Conservation (phyloP, 2,888 invertebrate genomes). For the Scrobipalpa atriplicella region DNA sequence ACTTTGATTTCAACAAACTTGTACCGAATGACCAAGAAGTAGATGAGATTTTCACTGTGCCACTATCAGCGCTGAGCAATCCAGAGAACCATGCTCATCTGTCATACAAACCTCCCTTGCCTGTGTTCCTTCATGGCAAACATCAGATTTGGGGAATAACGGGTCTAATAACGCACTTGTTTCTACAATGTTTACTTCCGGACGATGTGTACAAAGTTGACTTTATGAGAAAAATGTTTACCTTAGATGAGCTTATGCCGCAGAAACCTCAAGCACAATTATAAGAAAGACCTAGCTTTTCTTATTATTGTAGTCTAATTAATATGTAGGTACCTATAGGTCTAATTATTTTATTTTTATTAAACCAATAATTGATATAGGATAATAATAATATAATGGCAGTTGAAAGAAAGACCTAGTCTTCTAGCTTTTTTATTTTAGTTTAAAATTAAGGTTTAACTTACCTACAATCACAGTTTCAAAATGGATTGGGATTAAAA, state of each 20-base stretch:
- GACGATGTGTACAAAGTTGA: conserved; percentile 54
- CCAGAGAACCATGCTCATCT: conserved; percentile 83
- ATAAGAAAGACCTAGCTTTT: neutral
- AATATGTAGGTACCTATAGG: neutral
- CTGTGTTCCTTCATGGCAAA: conserved; percentile 80
- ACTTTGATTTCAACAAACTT: conserved; percentile 79
- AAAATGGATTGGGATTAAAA: conserved; percentile 3
- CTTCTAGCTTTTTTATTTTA: no score
- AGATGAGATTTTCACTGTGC: conserved; percentile 88
- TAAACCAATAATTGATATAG: neutral
- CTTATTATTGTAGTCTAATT: neutral
- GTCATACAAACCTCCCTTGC: conserved; percentile 80
- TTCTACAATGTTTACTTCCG: conserved; percentile 68
- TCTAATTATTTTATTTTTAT: neutral
- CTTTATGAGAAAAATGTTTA: conserved; percentile 55
- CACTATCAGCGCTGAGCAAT: conserved; percentile 85
- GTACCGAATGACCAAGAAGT: conserved; percentile 88
- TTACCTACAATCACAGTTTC: neutral
- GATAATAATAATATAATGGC: no score
- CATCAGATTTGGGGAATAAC: conserved; percentile 90
- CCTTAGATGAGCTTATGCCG: conserved; percentile 58
- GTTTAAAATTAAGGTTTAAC: neutral
- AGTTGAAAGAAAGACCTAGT: no score
- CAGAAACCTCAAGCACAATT: conserved; percentile 54
- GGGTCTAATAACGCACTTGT: conserved; percentile 88